Conservation (phyloP, 1,140 invertebrate genomes). For the Reticulitermes speratus region DNA sequence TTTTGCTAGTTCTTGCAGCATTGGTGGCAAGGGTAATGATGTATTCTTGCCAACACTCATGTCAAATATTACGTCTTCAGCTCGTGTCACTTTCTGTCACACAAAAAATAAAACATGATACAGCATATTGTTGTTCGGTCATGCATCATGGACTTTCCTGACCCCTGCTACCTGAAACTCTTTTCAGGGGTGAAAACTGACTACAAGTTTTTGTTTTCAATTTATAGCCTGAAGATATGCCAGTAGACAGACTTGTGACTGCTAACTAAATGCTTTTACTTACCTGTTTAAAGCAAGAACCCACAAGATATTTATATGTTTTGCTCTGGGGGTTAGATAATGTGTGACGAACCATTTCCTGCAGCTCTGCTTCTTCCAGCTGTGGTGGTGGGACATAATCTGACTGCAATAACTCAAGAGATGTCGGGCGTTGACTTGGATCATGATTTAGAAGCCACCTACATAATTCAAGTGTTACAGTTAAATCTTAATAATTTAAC, state of each 20-base stretch:
- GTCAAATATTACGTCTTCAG: constrained; percentile 75
- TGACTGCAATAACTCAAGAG: constrained; percentile 73
- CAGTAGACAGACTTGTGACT: too few species aligned
- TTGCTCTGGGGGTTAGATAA: constrained; percentile 78
- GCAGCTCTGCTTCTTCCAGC: constrained; percentile 76
- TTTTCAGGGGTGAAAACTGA: too few species aligned
- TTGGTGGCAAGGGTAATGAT: background rate
- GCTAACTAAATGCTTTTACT: background rate
- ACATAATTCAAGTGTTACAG: background rate
- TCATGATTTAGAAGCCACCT: constrained; percentile 86
- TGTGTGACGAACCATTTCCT: constrained; percentile 73
- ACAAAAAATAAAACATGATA: constrained; percentile 30
- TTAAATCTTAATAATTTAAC: background rate
- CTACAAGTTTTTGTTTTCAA: too few species aligned
- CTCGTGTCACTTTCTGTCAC: constrained; percentile 56
- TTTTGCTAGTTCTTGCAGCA: constrained; percentile 41
- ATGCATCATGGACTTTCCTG: too few species aligned
- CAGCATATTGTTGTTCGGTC: background rate
- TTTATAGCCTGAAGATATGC: too few species aligned
- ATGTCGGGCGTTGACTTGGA: constrained; percentile 72
- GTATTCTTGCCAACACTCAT: constrained; percentile 50
- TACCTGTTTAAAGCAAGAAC: constrained; percentile 64
- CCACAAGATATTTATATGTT: constrained; percentile 75
- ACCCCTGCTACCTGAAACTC: too few species aligned
- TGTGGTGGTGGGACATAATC: constrained; percentile 74